phyloP scores from a whole-genome alignment of 2,797 vertebrate species.

The Hyperoplus lanceolatus region DNA sequence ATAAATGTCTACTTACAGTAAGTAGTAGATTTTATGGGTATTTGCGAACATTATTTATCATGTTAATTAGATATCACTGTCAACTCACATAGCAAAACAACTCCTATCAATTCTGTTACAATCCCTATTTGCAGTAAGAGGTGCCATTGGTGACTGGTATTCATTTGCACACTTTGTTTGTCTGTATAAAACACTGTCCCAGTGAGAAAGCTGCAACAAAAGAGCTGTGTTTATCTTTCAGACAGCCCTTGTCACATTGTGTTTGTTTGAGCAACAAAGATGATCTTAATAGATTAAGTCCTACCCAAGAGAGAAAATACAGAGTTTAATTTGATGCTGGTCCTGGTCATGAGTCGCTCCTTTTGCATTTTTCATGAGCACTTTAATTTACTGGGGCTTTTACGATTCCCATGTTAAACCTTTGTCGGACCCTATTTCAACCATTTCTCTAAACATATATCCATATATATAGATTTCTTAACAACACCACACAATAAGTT shows the following conservation, averaged over 20 bases:
- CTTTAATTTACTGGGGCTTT: conserved; percentile 29
- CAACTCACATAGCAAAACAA: conserved; percentile 3
- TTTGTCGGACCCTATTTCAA: not conserved
- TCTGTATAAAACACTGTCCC: conserved; percentile 70
- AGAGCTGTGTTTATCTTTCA: conserved; percentile 70
- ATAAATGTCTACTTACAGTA: not conserved
- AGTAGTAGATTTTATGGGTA: conserved; percentile 4
- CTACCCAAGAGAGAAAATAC: conserved; percentile 47
- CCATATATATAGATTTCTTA: conserved; percentile 1
- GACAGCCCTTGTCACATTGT: conserved; percentile 74
- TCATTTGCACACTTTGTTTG: conserved; percentile 71
- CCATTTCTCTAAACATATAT: too few species aligned
- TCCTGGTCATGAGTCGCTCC: conserved; percentile 10
- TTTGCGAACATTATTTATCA: conserved; percentile 26
- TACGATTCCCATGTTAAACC: not conserved
- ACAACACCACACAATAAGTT: conserved; percentile 7
- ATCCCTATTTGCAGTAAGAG: conserved; percentile 40
- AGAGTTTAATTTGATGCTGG: conserved; percentile 39
- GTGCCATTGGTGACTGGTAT: conserved; percentile 69
- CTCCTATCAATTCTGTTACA: conserved; percentile 40
- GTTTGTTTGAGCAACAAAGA: conserved; percentile 68
- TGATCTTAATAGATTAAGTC: conserved; percentile 74
- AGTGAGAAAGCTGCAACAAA: conserved; percentile 73
- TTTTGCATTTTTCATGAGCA: conserved; percentile 47
- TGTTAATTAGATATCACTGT: conserved; percentile 30